Conservation (phyloP, 2,797 vertebrate species). For the Cirrhinus mrigala region DNA sequence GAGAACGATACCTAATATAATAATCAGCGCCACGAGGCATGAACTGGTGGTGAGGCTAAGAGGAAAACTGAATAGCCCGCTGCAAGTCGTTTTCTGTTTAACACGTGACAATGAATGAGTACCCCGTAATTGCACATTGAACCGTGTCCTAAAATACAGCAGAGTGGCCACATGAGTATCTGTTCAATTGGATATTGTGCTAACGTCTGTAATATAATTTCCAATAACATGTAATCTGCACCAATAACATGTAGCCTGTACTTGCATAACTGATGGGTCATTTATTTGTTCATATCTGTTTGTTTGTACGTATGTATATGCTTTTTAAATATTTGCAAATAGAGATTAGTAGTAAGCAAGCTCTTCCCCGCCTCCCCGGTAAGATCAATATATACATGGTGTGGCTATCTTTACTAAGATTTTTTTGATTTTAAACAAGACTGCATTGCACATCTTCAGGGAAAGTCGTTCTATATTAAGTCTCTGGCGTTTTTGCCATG, state of each 20-base stretch:
- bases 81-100: slow-evolving; percentile 54
- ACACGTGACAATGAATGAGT: slow-evolving; percentile 73
- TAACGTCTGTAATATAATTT: slow-evolving; percentile 56
- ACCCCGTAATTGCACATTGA: slow-evolving; percentile 70
- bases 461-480: slow-evolving; percentile 79
- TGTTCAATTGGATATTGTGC: slow-evolving; percentile 71
- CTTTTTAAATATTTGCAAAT: slow-evolving; percentile 74
- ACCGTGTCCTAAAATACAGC: slow-evolving; percentile 78
- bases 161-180: slow-evolving; percentile 72
- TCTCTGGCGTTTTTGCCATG: slow-evolving; percentile 84
- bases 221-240: slow-evolving; percentile 72
- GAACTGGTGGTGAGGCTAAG: slow-evolving; percentile 59
- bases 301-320: slow-evolving; percentile 44
- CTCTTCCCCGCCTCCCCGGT: slow-evolving; percentile 72
- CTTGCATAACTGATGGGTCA: slow-evolving; percentile 67
- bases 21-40: slow-evolving; percentile 53
- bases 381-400: slow-evolving; percentile 72
- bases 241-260: slow-evolving; percentile 76
- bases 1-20: slow-evolving; percentile 75
- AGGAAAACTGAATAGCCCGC: slow-evolving; percentile 66
- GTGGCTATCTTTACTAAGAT: slow-evolving; percentile 81
- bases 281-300: slow-evolving; percentile 34
- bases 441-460: slow-evolving; percentile 81
- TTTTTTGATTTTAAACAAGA: slow-evolving; percentile 76
- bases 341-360: slow-evolving; percentile 72